Percentiles rank a stretch among this genome's conserved stretches.
phyloP scores from a whole-genome alignment of 2,888 invertebrate genomes.

The Sympetrum striolatum region DNA sequence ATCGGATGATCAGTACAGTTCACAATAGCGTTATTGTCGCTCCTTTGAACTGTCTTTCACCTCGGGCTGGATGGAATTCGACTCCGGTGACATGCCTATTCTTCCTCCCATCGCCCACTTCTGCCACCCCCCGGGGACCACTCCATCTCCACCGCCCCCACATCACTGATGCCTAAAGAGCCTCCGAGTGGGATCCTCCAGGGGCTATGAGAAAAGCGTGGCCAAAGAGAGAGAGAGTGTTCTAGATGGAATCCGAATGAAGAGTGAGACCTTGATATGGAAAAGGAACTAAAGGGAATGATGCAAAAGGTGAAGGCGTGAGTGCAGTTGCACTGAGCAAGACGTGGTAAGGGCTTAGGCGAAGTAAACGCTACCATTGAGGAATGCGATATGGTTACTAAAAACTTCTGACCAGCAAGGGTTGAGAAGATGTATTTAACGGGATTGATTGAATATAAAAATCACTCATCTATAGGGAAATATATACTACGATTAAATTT shows the following conservation, averaged over 20 bases:
- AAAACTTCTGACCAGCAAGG: no score
- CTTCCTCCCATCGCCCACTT: background rate
- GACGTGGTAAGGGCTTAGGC: no score
- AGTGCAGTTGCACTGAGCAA: background rate
- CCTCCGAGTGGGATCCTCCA: constrained; percentile 12
- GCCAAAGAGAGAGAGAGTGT: background rate
- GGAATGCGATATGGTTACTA: no score
- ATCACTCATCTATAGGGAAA: no score
- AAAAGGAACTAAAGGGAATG: constrained; percentile 9
- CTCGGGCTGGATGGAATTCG: background rate
- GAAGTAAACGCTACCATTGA: no score
- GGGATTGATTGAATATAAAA: no score
- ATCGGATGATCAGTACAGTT: no score
- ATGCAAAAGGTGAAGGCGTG: background rate
- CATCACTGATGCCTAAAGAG: constrained; percentile 22
- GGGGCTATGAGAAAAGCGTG: constrained; percentile 3
- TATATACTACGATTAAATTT: no score
- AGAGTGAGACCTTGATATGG: background rate
- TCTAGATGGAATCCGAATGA: background rate
- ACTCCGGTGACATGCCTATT: background rate
- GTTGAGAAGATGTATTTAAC: no score
- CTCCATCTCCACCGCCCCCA: constrained; percentile 35
- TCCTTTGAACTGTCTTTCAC: background rate
- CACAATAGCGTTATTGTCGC: background rate
- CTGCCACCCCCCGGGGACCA: constrained; percentile 26